Evolutionary conservation across 2,888 invertebrate genomes (phyloP), one percentile per base, ranked within the genome.

Genomic region (Spisula subtruncata): DNA sequence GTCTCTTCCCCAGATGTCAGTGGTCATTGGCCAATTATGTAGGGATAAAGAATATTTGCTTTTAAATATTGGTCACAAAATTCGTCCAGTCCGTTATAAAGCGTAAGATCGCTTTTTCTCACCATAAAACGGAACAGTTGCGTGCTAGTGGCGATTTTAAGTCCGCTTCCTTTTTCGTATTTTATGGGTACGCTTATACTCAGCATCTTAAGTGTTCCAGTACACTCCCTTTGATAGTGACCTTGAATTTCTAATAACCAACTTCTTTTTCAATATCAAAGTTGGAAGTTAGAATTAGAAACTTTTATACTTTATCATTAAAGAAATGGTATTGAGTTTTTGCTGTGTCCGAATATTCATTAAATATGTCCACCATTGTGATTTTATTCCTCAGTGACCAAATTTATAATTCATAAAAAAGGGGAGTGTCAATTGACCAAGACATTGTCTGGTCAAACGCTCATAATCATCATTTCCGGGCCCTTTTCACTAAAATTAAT

Each of bases 341-440:
- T 75, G 35, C 35, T 32, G 75, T 75, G 5, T 18, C 18, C 12
- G 18, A 75, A 75, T 75, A 75, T 75, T 75, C 75, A 75, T 75
- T 75, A 75, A 75, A 35, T 32, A 75, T 75, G 41, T 25, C 18
- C 75, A 35, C 75, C 75, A 66, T 66, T 66, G 60, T 66, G 25
- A 25, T 66, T 66, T 66, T 66, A 66, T 75, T 35, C 32, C 75
- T 75, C 75, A 14, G 35, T 32, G 75, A 75, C 75, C 75, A 75
- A 32, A 75, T 75, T 75, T 75, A 75, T 75, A 75, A 75, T 75
- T 75, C 75, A 75, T 75, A 75, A 75, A 75, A 75, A 14, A 16
- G 16, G 32, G 75, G 75, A 75, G 29, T 14, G 75, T 16, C 75
- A 32, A 32, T 75, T 16, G 35, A 35, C 75, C 35, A 66, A n/a